These are phyloP conservation scores for Vultur gryphus DNA, from an alignment of 2,797 vertebrate genomes.

Conservation along the genomic window DNA sequence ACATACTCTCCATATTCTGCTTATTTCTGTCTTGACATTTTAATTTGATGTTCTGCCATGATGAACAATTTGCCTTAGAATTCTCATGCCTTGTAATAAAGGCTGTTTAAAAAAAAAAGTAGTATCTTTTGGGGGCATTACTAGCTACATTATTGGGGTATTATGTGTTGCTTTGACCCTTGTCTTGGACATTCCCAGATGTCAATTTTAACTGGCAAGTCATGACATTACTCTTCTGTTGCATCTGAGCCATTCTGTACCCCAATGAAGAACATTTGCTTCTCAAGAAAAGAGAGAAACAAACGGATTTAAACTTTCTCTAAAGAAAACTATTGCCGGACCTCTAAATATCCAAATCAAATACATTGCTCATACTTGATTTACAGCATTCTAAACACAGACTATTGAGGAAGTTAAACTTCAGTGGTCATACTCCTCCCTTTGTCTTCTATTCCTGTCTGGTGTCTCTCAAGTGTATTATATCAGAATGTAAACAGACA, in stretches of 20 bases:
- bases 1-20: slow-evolving; percentile 1
- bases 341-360: slow-evolving; percentile 50
- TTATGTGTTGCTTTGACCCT: slow-evolving; percentile 57
- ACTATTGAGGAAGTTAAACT: slow-evolving; percentile 60
- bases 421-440: slow-evolving; percentile 62
- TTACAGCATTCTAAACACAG: slow-evolving; percentile 57
- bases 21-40: slow-evolving; percentile 53
- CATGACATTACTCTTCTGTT: slow-evolving; percentile 57
- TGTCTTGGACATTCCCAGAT: slow-evolving; percentile 50
- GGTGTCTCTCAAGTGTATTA: slow-evolving; percentile 60
- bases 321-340: slow-evolving; percentile 47
- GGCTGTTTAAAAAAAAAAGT: slow-evolving; percentile 23
- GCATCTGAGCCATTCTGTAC: slow-evolving; percentile 59
- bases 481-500: slow-evolving; percentile 11
- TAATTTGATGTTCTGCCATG: slow-evolving; percentile 66
- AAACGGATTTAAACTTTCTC: slow-evolving; percentile 54
- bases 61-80: slow-evolving; percentile 72
- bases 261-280: slow-evolving; percentile 60
- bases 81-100: slow-evolving; percentile 66
- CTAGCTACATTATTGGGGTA: slow-evolving; percentile 40
- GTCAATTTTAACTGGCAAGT: slow-evolving; percentile 60
- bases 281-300: slow-evolving; percentile 60
- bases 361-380: slow-evolving; percentile 38
- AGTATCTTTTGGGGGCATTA: slow-evolving; percentile 39
- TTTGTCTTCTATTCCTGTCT: slow-evolving; percentile 71